phyloP scores from a whole-genome alignment of 2,113 vertebrate species.

The Myanophis thanlyinensis region DNA sequence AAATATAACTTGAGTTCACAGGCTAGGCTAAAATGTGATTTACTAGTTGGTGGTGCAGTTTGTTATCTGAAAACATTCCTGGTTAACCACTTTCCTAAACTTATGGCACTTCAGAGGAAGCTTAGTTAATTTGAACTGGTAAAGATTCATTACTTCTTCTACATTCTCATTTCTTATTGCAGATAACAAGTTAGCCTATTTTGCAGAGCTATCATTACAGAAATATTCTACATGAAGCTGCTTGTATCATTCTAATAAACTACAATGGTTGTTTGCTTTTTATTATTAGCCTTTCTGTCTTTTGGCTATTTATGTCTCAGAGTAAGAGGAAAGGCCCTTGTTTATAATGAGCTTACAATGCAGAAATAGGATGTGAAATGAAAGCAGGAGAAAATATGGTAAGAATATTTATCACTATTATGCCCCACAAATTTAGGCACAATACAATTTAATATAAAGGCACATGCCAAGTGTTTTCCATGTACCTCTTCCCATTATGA shows the following conservation, averaged over 20 bases:
- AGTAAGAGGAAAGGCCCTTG: not conserved
- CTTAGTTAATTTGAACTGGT: not conserved
- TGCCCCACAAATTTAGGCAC: not conserved
- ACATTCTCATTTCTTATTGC: not conserved
- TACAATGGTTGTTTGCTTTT: not conserved
- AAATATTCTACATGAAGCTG: not conserved
- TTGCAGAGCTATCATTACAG: not conserved
- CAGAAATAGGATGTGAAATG: not conserved
- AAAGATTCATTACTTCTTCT: not conserved
- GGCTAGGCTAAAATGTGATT: not conserved
- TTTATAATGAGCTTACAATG: not conserved
- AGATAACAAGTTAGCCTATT: not conserved
- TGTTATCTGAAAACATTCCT: not conserved
- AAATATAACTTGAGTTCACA: not conserved
- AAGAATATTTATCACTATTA: not conserved
- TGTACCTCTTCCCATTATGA: not conserved
- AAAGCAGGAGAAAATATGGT: not conserved
- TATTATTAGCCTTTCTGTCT: not conserved
- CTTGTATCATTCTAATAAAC: not conserved
- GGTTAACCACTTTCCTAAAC: not conserved
- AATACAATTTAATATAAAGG: not conserved
- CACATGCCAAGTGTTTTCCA: not conserved
- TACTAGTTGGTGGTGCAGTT: not conserved
- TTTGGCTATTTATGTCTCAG: not conserved
- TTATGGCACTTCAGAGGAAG: not conserved